These are phyloP conservation scores for Limnephilus rhombicus DNA, from an alignment of 2,888 invertebrate genomes.

Conservation along the genomic window DNA sequence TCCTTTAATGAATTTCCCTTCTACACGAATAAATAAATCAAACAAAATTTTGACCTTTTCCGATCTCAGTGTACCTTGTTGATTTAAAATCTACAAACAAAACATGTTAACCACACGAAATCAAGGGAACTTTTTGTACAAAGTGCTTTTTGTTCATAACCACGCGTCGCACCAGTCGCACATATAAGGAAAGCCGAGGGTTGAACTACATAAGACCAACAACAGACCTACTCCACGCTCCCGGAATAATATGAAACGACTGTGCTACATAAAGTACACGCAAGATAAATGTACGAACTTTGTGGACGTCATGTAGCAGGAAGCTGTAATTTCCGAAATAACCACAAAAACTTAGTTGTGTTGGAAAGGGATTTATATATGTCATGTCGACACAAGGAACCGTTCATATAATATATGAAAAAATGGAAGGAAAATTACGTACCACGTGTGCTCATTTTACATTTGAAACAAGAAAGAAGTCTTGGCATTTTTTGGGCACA, in stretches of 20 bases:
- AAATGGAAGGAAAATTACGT: background rate
- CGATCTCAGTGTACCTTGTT: background rate
- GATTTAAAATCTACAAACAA: constrained; percentile 1
- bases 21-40: background rate
- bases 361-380: background rate
- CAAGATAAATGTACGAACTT: background rate
- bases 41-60: background rate
- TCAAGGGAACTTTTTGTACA: constrained; percentile 23
- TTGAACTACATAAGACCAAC: constrained; percentile 11
- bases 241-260: background rate
- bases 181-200: constrained; percentile 28
- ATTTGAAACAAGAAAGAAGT: background rate
- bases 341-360: constrained; percentile 1
- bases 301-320: background rate
- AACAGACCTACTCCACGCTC: background rate
- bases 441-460: background rate
- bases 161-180: constrained; percentile 10
- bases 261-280: background rate
- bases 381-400: background rate
- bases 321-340: background rate
- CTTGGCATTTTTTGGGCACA: background rate
- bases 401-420: background rate
- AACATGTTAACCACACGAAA: constrained; percentile 17
- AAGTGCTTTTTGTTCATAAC: constrained; percentile 24
- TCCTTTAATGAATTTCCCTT: background rate